phyloP scores from a whole-genome alignment of 2,888 invertebrate species.

The Andricus quercusramuli region DNA sequence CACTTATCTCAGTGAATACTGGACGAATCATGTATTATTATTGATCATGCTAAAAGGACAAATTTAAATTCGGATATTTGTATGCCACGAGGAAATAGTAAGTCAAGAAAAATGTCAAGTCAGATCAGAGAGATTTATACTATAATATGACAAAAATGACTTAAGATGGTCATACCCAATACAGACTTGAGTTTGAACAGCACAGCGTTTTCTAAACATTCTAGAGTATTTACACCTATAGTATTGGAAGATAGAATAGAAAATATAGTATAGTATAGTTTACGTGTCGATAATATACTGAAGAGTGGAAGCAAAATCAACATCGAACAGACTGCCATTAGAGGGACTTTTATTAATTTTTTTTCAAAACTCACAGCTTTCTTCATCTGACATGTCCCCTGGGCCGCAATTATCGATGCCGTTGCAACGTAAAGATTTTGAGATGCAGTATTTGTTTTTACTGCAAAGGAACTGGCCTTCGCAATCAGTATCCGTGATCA shows the following conservation, averaged over 20 bases:
- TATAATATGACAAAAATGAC: conserved; percentile 3
- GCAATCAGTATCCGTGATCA: conserved; percentile 83
- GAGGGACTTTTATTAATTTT: conserved; percentile 44
- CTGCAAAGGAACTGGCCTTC: conserved; percentile 85
- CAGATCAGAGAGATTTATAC: background rate
- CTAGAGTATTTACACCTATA: conserved; percentile 45
- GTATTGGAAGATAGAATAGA: conserved; percentile 54
- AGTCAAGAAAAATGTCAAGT: conserved; percentile 13
- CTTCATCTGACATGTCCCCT: conserved; percentile 87
- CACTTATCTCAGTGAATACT: conserved; percentile 47
- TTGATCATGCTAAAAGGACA: conserved; percentile 53
- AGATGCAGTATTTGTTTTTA: conserved; percentile 89
- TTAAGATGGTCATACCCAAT: conserved; percentile 11
- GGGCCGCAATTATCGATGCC: conserved; percentile 91
- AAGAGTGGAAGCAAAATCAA: conserved; percentile 69
- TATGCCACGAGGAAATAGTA: conserved; percentile 8
- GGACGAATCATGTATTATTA: conserved; percentile 60
- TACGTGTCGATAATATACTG: conserved; percentile 46
- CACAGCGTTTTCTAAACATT: conserved; percentile 29
- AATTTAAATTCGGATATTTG: conserved; percentile 31
- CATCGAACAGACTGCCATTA: conserved; percentile 64
- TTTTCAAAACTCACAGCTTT: conserved; percentile 86
- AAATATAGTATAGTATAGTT: conserved; percentile 48
- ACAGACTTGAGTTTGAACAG: conserved; percentile 21
- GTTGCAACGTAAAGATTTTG: conserved; percentile 88